Evolutionary conservation across 2,113 vertebrate species (phyloP), one percentile per base, ranked within the genome.

Genomic region (Saimiri boliviensis): DNA sequence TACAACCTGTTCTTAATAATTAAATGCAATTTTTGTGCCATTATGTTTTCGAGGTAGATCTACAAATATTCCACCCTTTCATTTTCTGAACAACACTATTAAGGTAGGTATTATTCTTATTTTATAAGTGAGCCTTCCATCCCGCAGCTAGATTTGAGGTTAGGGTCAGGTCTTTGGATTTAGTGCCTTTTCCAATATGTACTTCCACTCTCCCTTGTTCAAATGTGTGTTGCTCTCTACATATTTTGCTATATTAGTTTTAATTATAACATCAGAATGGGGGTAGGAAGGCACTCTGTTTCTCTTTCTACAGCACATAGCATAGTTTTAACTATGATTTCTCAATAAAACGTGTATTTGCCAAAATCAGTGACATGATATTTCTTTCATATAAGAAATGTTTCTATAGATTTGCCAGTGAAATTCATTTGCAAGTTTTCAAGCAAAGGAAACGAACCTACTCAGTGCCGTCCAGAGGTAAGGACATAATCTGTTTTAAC

Each of bases 281-380:
- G 49, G 52, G 42, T 3, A 87, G 49, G 13, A 87, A 20, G 14
- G 1, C 20, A 54, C 3, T 23, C 30, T 79, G 40, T 56, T 92
- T 93, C 49, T 76, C 14, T 86, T 85, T 93, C 12, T 47, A 74
- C 0, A 58, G 20, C 25, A 80, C 20, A 84, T 7, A 56, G 35
- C 4, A 52, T 35, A 77, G n/a, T 47, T 95, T 88, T 85, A 87
- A 83, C 25, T 88, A 56, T n/a, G 68, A 25, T 92, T 86, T 97
- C 73, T 60, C 73, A 94, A 81, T 63, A 20, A 96, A 87, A 16
- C 21, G 1, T 54, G 19, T 23, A 86, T 86, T 40, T 96, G 76
- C 89, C 45, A 84, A 91, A 97, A 86, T 93, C 35, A 91, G 25
- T 60, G 45, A 54, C 58, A 56, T 35, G 52, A 9, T 35, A 81